A percentile compares a stretch with the other conserved stretches of the same genome.
phyloP scores from a whole-genome alignment of 1,140 invertebrate species.

The Ganaspis sp. region DNA sequence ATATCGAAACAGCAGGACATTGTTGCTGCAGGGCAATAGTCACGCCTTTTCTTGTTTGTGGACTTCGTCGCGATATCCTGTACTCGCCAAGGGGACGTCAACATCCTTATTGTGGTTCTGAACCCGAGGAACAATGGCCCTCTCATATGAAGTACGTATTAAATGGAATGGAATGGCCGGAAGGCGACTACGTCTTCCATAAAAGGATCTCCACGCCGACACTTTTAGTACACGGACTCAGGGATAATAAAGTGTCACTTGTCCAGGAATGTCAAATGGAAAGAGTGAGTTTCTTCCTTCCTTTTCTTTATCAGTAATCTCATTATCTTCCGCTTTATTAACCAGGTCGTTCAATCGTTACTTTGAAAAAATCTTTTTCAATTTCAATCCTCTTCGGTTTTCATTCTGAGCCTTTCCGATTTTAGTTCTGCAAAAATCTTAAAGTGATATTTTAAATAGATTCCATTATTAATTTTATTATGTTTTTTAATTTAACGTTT shows the following conservation, averaged over 20 bases:
- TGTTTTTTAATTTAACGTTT: too few relatives aligned
- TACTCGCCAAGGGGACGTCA: conserved; percentile 79
- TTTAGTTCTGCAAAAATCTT: too few relatives aligned
- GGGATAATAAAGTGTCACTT: conserved; percentile 82
- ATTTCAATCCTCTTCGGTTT: too few relatives aligned
- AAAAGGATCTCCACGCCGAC: conserved; percentile 82
- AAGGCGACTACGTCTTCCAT: conserved; percentile 84
- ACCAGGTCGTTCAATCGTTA: too few relatives aligned
- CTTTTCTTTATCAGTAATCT: neutral
- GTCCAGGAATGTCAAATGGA: conserved; percentile 87
- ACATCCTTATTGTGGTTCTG: conserved; percentile 77
- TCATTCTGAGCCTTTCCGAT: too few relatives aligned
- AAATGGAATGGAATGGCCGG: conserved; percentile 83
- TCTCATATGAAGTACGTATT: conserved; percentile 78
- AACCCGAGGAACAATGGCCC: conserved; percentile 76
- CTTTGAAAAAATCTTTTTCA: neutral
- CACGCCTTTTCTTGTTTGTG: conserved; percentile 77
- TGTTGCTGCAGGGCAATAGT: conserved; percentile 75
- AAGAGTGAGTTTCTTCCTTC: conserved; percentile 75
- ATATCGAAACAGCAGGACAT: conserved; percentile 73
- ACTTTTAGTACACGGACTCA: conserved; percentile 83
- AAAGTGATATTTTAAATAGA: too few relatives aligned
- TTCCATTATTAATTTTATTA: too few relatives aligned
- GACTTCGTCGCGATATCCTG: conserved; percentile 75
- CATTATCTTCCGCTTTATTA: too few relatives aligned